Conservation (phyloP, 2,113 vertebrate genomes). For the Clarias magur region DNA sequence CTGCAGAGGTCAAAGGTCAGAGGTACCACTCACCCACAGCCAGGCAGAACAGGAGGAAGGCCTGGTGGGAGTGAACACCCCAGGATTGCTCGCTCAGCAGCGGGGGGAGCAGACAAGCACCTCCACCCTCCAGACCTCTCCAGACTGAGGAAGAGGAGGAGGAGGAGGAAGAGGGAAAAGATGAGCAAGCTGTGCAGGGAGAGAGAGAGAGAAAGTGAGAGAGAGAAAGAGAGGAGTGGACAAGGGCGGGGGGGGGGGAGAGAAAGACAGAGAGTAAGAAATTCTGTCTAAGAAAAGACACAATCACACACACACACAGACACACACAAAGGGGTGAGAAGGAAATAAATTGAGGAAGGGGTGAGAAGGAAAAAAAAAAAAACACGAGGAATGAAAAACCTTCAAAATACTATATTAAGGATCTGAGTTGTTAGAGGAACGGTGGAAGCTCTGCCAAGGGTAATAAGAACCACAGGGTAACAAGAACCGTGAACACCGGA, state of each 20-base stretch:
- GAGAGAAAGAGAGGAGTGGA: slow-evolving; percentile 52
- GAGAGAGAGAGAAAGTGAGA: slow-evolving; percentile 48
- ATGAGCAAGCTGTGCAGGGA: slow-evolving; percentile 70
- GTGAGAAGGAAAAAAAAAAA: not conserved
- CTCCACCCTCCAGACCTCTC: slow-evolving; percentile 68
- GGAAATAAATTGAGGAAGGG: not conserved
- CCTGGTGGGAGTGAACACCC: slow-evolving; percentile 79
- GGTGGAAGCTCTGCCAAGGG: not conserved
- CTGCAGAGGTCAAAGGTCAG: slow-evolving; percentile 46
- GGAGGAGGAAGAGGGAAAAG: slow-evolving; percentile 76
- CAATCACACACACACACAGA: not conserved
- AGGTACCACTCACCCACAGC: slow-evolving; percentile 87
- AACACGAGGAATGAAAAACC: not conserved
- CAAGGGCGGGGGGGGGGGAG: slow-evolving; percentile 66
- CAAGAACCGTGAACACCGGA: not conserved
- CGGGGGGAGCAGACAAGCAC: slow-evolving; percentile 85
- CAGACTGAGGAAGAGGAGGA: slow-evolving; percentile 73
- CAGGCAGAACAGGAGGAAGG: slow-evolving; percentile 92
- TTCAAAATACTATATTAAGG: not conserved
- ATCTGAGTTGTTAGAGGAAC: slow-evolving; percentile 36
- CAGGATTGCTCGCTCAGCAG: slow-evolving; percentile 91
- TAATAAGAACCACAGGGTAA: no score
- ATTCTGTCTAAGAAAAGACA: slow-evolving; percentile 52
- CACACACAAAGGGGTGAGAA: slow-evolving; percentile 9
- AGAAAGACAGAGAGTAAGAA: slow-evolving; percentile 42